Evolutionary conservation across 2,888 invertebrate genomes (phyloP).

Genomic region (Leucoma salicis): DNA sequence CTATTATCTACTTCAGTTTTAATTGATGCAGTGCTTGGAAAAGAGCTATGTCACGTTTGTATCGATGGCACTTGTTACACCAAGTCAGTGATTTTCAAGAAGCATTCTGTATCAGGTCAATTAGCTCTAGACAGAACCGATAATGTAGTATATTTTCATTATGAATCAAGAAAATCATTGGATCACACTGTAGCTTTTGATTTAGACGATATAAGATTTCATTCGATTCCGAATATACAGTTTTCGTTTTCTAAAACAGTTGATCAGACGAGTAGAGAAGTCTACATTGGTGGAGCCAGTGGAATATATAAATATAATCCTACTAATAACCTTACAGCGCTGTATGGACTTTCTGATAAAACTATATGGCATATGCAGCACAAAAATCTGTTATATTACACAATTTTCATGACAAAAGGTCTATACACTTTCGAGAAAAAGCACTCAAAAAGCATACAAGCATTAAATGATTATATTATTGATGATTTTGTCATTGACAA

Average conservation of each 20-base stretch:
- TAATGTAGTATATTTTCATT: conserved; percentile 60
- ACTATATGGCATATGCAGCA: conserved; percentile 64
- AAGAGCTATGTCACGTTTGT: conserved; percentile 54
- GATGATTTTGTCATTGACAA: conserved; percentile 64
- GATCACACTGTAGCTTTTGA: conserved; percentile 57
- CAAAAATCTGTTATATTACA: conserved; percentile 53
- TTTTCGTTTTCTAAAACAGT: conserved; percentile 61
- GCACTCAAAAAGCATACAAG: conserved; percentile 37
- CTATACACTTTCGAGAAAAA: conserved; percentile 45
- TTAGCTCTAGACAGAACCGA: conserved; percentile 54
- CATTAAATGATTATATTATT: conserved; percentile 47
- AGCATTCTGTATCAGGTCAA: conserved; percentile 54
- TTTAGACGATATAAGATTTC: conserved; percentile 47
- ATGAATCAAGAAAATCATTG: conserved; percentile 37
- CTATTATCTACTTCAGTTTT: conserved; percentile 18
- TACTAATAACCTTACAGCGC: conserved; percentile 35
- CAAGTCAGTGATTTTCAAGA: conserved; percentile 45
- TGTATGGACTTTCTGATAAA: conserved; percentile 46
- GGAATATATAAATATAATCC: conserved; percentile 55
- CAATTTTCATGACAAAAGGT: conserved; percentile 47
- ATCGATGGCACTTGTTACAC: conserved; percentile 56
- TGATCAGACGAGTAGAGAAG: conserved; percentile 48
- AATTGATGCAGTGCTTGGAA: conserved; percentile 17
- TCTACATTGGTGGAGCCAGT: conserved; percentile 52
- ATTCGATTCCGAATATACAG: conserved; percentile 42